Base-by-base conservation (phyloP, 2,797 vertebrate species). In the Glossophaga mutica region DNA sequence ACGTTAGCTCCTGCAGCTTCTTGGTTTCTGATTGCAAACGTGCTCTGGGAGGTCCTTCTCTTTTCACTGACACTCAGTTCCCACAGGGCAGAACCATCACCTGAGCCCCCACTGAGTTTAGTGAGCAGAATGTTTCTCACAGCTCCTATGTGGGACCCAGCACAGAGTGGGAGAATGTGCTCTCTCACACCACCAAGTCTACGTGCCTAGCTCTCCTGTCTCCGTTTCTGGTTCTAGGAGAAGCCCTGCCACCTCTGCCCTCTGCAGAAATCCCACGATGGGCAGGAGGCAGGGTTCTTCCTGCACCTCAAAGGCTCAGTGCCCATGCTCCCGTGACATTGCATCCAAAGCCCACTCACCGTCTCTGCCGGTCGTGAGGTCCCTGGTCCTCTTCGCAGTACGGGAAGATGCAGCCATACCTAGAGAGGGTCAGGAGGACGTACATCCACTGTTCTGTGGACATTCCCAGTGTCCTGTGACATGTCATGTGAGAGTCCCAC, bases 351-450 rank as follows among this genome's bases (percentile, higher is more conserved):
- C 34, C 18, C 3, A 50, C 57, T 78, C 59, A 67, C 34, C 1
- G 39, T 62, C 48, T 65, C 10, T 15, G 98, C 97, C 99, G 98
- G 0, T 98, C 95, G 0, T 98, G 98, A 34, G 26, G 3, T n/a
- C 34, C 0, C 0, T 46, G 2, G 0, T 32, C n/a, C 7, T 32
- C 18, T 21, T 24, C 34, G 6, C 4, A 32, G 1, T 29, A 8
- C 2, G 26, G 26, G 24, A 77, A 5, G 24, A 29, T 39, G n/a
- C 11, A 50, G 16, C 42, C 44, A 22, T 65, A 77, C 12, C 32
- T 77, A 77, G 7, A 52, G 22, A n/a, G 18, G 26, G 4, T 37
- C 84, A 57, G 50, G 18, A 48, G 7, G 37, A 14, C 0, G 3
- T 55, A 55, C 19, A 57, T 42, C 1, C 2, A 55, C 52, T 55